Conservation (phyloP, 1,140 invertebrate genomes). For the Bilobella aurantiaca region DNA sequence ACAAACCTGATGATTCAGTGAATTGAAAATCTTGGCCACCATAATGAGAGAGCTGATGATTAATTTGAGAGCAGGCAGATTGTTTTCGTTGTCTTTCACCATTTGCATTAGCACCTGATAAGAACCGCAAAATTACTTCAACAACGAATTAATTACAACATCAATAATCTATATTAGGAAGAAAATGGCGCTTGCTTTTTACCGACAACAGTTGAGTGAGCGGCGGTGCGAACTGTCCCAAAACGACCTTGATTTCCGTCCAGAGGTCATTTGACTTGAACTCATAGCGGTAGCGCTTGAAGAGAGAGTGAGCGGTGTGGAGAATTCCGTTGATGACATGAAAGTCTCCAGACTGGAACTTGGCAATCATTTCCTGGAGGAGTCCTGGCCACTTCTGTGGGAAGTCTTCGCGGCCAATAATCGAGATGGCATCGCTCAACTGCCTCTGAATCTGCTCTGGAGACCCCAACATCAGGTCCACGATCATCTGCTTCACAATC, state of each 20-base stretch:
- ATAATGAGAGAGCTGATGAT: slow-evolving; percentile 82
- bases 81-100: slow-evolving; percentile 62
- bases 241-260: slow-evolving; percentile 92
- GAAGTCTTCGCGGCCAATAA: slow-evolving; percentile 89
- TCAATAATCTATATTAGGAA: background rate
- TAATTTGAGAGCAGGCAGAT: slow-evolving; percentile 67
- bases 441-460: slow-evolving; percentile 84
- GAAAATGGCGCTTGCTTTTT: slow-evolving; percentile 4
- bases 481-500: slow-evolving; percentile 73
- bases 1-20: slow-evolving; percentile 84
- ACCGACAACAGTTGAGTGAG: slow-evolving; percentile 77
- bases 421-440: slow-evolving; percentile 87
- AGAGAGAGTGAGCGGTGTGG: slow-evolving; percentile 87
- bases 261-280: slow-evolving; percentile 89
- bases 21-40: slow-evolving; percentile 93
- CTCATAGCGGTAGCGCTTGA: slow-evolving; percentile 90
- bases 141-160: background rate
- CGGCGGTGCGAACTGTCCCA: slow-evolving; percentile 84
- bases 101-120: slow-evolving; percentile 71
- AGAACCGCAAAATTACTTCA: background rate
- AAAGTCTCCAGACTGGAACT: slow-evolving; percentile 79
- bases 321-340: slow-evolving; percentile 90
- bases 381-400: slow-evolving; percentile 87
- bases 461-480: slow-evolving; percentile 83
- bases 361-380: slow-evolving; percentile 80